Conservation (phyloP, 2,113 vertebrate genomes). For the Seriola quinqueradiata region DNA sequence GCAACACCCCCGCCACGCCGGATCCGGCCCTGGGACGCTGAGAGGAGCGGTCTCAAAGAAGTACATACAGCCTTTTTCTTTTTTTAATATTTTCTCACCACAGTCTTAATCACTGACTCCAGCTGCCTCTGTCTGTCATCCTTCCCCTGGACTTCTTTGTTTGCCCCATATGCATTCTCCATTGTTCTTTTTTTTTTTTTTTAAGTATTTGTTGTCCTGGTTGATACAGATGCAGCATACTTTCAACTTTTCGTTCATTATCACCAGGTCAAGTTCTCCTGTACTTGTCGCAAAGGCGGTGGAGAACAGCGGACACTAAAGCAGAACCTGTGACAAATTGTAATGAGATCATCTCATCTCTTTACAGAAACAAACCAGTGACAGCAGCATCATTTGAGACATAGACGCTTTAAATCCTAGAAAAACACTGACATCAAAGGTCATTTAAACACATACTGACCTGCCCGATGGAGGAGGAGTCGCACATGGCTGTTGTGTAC, state of each 20-base stretch:
- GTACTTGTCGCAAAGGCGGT: no score
- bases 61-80: neutral
- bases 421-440: neutral
- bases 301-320: conserved; percentile 12
- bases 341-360: no score
- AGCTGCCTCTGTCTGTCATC: neutral
- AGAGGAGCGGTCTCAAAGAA: neutral
- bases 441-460: conserved; percentile 76
- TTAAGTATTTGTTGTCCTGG: neutral
- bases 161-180: neutral
- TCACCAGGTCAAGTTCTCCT: neutral
- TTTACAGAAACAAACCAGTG: neutral
- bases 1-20: no score
- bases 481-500: conserved; percentile 90
- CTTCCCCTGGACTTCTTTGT: neutral
- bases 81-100: neutral
- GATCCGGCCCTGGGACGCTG: neutral
- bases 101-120: neutral
- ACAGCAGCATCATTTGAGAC: neutral
- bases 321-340: conserved; percentile 16
- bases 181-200: neutral
- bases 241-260: neutral
- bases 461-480: conserved; percentile 87
- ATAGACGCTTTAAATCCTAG: neutral
- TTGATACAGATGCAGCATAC: neutral